phyloP scores from a whole-genome alignment of 2,113 vertebrate genomes.

The Hassar affinis region DNA sequence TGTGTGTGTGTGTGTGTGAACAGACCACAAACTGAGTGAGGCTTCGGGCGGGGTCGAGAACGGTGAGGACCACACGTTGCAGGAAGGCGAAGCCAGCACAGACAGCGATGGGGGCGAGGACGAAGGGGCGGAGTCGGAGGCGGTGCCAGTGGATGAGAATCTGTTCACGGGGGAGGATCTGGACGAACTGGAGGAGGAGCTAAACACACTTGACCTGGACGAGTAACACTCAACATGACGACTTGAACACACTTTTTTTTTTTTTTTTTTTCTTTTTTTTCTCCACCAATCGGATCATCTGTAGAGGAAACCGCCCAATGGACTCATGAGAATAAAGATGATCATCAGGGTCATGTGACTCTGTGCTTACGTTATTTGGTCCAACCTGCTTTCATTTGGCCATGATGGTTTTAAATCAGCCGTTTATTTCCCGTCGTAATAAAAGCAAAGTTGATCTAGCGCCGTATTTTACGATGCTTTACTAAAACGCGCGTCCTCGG shows the following conservation, averaged over 20 bases:
- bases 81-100: conserved; percentile 64
- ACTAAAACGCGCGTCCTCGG: not conserved
- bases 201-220: conserved; percentile 90
- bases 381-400: not conserved
- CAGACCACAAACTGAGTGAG: conserved; percentile 89
- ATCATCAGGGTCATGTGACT: not conserved
- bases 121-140: conserved; percentile 73
- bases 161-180: conserved; percentile 97
- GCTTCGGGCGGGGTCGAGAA: conserved; percentile 88
- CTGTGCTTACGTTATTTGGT: not conserved
- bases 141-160: conserved; percentile 96
- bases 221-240: conserved; percentile 72
- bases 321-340: not conserved
- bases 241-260: conserved; percentile 43
- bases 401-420: not conserved
- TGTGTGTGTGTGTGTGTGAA: conserved; percentile 15
- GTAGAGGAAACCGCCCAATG: conserved; percentile 1
- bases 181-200: conserved; percentile 95
- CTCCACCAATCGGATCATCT: conserved; percentile 9
- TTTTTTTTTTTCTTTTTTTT: not conserved
- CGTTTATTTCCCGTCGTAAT: not conserved
- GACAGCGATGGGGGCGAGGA: conserved; percentile 59
- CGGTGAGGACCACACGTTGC: conserved; percentile 67
- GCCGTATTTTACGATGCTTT: not conserved
- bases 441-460: not conserved